These are phyloP conservation scores for Stylophora pistillata DNA, from an alignment of 64 coral and sea anemone species.

Conservation along the genomic window DNA sequence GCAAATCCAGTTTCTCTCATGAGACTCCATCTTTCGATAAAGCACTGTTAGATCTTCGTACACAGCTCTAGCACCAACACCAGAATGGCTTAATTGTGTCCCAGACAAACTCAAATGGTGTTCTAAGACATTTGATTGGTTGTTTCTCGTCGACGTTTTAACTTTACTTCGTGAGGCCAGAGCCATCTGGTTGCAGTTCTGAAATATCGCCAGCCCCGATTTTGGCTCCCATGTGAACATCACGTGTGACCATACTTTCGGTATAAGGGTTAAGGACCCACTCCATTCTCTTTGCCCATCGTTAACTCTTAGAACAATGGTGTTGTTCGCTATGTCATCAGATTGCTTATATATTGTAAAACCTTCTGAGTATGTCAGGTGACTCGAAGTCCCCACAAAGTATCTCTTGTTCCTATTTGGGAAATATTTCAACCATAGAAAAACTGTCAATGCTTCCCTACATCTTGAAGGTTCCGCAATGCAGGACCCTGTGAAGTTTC, in stretches of 20 bases:
- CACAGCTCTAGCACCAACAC: neutral
- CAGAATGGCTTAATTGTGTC: neutral
- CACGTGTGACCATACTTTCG: slow-evolving; percentile 41
- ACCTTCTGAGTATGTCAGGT: slow-evolving; percentile 1
- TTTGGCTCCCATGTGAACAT: slow-evolving; percentile 42
- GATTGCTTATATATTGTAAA: slow-evolving; percentile 50
- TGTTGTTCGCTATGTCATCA: neutral
- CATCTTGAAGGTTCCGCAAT: slow-evolving; percentile 43
- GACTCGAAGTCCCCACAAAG: slow-evolving; percentile 26
- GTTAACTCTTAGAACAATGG: slow-evolving; percentile 31
- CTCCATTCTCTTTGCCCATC: slow-evolving; percentile 44
- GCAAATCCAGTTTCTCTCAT: neutral
- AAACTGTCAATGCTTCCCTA: slow-evolving; percentile 36
- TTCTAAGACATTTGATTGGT: slow-evolving; percentile 30
- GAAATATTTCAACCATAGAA: slow-evolving; percentile 52
- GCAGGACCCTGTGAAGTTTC: slow-evolving; percentile 41
- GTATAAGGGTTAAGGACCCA: neutral
- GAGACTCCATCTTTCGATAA: neutral
- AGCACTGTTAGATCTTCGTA: slow-evolving; percentile 34
- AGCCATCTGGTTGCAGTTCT: slow-evolving; percentile 48
- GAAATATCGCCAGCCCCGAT: slow-evolving; percentile 47
- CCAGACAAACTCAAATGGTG: slow-evolving; percentile 20
- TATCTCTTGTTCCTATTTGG: slow-evolving; percentile 20
- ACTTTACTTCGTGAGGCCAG: neutral
- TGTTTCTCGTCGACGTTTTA: neutral